These are phyloP conservation scores for Gymnoscopelus braueri DNA, from an alignment of 2,797 vertebrate genomes.

Conservation along the genomic window DNA sequence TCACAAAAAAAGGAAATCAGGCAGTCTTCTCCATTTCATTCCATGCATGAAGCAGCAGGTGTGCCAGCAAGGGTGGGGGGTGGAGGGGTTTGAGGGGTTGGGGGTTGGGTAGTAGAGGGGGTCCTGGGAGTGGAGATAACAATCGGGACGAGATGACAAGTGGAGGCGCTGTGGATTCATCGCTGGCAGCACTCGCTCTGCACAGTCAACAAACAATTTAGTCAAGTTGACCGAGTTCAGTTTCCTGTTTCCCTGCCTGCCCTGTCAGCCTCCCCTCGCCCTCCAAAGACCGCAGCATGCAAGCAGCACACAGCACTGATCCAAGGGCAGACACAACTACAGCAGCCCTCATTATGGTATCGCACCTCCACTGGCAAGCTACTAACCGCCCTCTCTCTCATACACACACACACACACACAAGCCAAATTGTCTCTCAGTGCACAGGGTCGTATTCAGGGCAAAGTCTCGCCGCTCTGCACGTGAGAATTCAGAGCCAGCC, in stretches of 20 bases:
- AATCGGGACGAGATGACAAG: slow-evolving; percentile 26
- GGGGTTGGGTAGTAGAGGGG: not conserved
- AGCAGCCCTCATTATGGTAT: slow-evolving; percentile 10
- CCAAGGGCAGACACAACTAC: slow-evolving; percentile 21
- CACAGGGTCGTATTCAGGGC: not conserved
- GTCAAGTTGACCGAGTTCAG: slow-evolving; percentile 24
- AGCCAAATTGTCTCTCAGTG: not conserved
- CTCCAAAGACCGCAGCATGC: slow-evolving; percentile 1
- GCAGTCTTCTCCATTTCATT: slow-evolving; percentile 3
- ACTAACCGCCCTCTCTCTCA: not conserved
- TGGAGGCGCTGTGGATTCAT: slow-evolving; percentile 15
- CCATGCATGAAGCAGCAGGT: slow-evolving; percentile 27
- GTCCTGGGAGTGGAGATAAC: slow-evolving; percentile 17
- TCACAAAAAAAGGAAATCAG: not conserved
- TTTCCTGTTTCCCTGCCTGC: slow-evolving; percentile 46
- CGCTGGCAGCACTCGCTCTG: not conserved
- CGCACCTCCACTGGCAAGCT: slow-evolving; percentile 10
- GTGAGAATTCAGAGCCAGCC: not conserved
- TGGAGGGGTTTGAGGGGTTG: not conserved
- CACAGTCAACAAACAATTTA: slow-evolving; percentile 26
- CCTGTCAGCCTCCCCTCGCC: slow-evolving; percentile 3
- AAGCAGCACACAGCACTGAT: slow-evolving; percentile 25
- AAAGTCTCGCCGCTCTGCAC: not conserved
- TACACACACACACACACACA: not conserved
- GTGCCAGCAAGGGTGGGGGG: slow-evolving; percentile 9